phyloP scores from a whole-genome alignment of 2,888 invertebrate species.

The Spialia ferax region DNA sequence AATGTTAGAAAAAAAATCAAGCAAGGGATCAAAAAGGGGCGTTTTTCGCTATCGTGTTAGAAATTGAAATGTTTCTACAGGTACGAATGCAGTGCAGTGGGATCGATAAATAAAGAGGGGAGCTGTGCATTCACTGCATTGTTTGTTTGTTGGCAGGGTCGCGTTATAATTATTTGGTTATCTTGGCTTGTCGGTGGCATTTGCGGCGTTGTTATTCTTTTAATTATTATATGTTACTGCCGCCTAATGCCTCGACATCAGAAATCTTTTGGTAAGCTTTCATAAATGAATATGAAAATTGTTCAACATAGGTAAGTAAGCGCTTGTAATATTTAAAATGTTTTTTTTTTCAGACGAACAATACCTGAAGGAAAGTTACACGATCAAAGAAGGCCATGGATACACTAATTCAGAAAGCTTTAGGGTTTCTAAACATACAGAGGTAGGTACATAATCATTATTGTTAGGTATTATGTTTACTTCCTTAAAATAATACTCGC shows the following conservation, averaged over 20 bases:
- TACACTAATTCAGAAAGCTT: constrained; percentile 74
- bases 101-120: constrained; percentile 53
- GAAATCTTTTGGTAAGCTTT: constrained; percentile 88
- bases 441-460: too few relatives aligned
- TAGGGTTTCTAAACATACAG: constrained; percentile 70
- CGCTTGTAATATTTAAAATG: too few relatives aligned
- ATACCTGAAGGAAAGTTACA: constrained; percentile 76
- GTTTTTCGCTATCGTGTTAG: constrained; percentile 68
- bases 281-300: background rate
- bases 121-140: constrained; percentile 43
- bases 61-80: constrained; percentile 84
- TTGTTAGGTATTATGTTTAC: too few relatives aligned
- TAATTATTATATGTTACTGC: constrained; percentile 89
- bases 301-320: too few relatives aligned
- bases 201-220: constrained; percentile 88
- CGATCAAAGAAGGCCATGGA: constrained; percentile 77
- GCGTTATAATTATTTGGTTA: constrained; percentile 84
- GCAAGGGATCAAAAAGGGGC: constrained; percentile 67
- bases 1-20: constrained; percentile 68
- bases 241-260: constrained; percentile 90
- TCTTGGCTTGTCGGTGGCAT: constrained; percentile 87
- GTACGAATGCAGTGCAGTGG: constrained; percentile 55
- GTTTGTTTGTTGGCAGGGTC: constrained; percentile 65
- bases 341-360: constrained; percentile 75
- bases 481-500: background rate